phyloP scores from a whole-genome alignment of 1,140 invertebrate genomes.

The Zaprionus vittiger region DNA sequence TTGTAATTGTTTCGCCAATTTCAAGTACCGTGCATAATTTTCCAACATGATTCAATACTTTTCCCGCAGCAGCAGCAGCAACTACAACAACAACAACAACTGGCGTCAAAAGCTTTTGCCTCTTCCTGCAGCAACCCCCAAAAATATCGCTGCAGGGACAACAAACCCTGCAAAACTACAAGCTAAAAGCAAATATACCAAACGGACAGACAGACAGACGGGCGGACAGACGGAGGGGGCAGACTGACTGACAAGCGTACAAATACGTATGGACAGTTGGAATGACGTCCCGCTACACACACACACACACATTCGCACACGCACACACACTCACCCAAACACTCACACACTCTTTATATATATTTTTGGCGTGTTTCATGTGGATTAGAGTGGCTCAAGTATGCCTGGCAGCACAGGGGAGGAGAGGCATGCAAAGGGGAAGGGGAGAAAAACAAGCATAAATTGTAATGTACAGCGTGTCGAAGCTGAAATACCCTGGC shows the following conservation, averaged over 20 bases:
- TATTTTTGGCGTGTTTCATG: conserved; percentile 62
- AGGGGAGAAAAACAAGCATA: conserved; percentile 16
- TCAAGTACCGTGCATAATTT: conserved; percentile 81
- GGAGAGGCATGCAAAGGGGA: background rate
- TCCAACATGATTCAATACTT: conserved; percentile 82
- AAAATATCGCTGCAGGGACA: conserved; percentile 66
- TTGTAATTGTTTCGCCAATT: conserved; percentile 83
- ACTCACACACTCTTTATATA: conserved; percentile 6
- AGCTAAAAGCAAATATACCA: conserved; percentile 73
- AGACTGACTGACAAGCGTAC: conserved; percentile 66
- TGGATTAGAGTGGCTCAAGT: conserved; percentile 73
- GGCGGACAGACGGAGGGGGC: conserved; percentile 37
- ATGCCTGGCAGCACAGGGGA: conserved; percentile 12
- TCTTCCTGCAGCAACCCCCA: conserved; percentile 30
- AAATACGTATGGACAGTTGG: conserved; percentile 80
- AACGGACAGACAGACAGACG: conserved; percentile 38
- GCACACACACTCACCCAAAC: background rate
- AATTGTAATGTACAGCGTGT: conserved; percentile 11
- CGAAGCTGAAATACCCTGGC: conserved; percentile 27
- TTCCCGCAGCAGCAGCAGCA: conserved; percentile 44
- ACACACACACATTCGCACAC: conserved; percentile 20
- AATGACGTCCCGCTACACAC: conserved; percentile 63
- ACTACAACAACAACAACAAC: conserved; percentile 36
- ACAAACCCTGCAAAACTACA: conserved; percentile 75
- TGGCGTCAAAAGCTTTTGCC: conserved; percentile 11